Conservation (phyloP, 1,140 invertebrate genomes). For the Hirudo medicinalis region DNA sequence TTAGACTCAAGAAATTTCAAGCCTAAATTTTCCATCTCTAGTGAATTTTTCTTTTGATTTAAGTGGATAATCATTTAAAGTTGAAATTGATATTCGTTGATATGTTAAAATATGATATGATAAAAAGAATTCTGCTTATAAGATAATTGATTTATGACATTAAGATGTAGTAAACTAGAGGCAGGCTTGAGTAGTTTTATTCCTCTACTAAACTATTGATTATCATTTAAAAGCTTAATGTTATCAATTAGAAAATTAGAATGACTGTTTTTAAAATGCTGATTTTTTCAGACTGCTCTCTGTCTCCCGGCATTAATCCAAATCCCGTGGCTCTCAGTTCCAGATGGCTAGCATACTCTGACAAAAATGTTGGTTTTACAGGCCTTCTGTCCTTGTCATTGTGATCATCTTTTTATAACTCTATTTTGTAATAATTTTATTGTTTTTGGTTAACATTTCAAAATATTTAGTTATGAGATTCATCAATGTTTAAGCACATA, state of each 20-base stretch:
- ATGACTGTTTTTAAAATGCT: neutral
- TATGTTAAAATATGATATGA: too few species aligned
- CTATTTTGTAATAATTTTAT: too few species aligned
- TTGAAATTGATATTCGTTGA: too few species aligned
- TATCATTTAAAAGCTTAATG: neutral
- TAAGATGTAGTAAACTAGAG: too few species aligned
- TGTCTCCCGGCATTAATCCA: slow-evolving; percentile 61
- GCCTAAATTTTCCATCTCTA: slow-evolving; percentile 1
- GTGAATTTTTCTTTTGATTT: slow-evolving; percentile 13
- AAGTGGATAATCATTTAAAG: too few species aligned
- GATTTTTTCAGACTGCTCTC: slow-evolving; percentile 53
- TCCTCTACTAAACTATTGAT: neutral
- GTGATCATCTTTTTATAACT: neutral
- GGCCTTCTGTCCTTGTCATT: neutral
- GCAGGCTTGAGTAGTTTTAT: neutral
- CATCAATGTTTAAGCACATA: too few species aligned
- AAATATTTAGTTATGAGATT: too few species aligned
- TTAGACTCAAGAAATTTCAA: slow-evolving; percentile 8
- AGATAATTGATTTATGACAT: too few species aligned
- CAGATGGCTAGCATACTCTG: slow-evolving; percentile 59
- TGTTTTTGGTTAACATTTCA: too few species aligned
- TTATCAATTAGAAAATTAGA: neutral
- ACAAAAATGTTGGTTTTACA: slow-evolving; percentile 50
- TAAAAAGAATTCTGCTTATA: too few species aligned
- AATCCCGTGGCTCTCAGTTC: slow-evolving; percentile 78